Conservation (phyloP, 2,888 invertebrate species). For the Drepanosiphum platanoidis region DNA sequence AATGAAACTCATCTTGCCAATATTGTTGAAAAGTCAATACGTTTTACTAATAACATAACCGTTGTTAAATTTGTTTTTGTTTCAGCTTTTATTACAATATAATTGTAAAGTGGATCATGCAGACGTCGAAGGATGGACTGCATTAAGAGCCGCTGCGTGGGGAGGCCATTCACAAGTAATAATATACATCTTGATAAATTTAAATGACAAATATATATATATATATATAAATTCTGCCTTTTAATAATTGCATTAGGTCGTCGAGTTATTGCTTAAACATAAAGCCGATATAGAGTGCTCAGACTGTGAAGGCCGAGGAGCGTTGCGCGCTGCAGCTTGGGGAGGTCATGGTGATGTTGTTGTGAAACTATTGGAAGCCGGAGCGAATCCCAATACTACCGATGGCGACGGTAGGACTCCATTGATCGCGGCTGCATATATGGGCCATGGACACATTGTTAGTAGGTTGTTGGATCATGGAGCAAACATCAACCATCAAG, state of each 20-base stretch:
- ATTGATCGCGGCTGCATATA: conserved; percentile 93
- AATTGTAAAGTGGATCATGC: conserved; percentile 80
- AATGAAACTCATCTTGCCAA: too few species aligned
- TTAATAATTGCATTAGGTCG: conserved; percentile 72
- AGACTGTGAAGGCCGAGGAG: conserved; percentile 88
- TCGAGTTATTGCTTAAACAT: conserved; percentile 80
- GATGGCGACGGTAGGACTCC: conserved; percentile 93
- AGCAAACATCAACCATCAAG: conserved; percentile 85
- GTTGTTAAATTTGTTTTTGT: conserved; percentile 17
- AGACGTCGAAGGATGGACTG: conserved; percentile 89
- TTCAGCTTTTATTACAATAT: conserved; percentile 70
- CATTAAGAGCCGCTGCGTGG: conserved; percentile 92
- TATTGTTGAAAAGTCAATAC: too few species aligned
- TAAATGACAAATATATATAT: background rate
- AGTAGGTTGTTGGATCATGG: conserved; percentile 83
- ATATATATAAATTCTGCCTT: background rate
- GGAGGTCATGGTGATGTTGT: conserved; percentile 83
- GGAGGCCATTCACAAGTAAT: conserved; percentile 88
- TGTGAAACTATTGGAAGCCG: conserved; percentile 67
- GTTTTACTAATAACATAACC: background rate
- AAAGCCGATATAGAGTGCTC: conserved; percentile 87
- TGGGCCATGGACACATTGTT: conserved; percentile 94
- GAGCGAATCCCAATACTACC: conserved; percentile 82
- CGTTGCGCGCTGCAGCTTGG: conserved; percentile 91
- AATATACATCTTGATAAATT: background rate